phyloP scores from a whole-genome alignment of 2,113 vertebrate species.

The Alexandromys fortis region DNA sequence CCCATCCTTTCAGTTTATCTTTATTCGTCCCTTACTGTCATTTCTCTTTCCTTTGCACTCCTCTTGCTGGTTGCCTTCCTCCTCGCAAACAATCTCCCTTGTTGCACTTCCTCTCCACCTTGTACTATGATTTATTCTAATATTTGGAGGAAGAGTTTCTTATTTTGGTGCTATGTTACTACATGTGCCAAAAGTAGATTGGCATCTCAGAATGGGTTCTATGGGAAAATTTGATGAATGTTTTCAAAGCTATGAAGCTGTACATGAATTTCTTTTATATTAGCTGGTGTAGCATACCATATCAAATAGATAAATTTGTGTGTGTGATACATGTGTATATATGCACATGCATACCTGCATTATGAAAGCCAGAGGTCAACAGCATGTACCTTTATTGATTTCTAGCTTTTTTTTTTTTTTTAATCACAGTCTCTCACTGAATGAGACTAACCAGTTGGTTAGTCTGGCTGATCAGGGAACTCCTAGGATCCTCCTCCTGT shows the following conservation, averaged over 20 bases:
- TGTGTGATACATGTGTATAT: neutral
- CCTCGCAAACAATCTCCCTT: neutral
- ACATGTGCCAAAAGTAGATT: neutral
- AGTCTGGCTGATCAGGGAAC: neutral
- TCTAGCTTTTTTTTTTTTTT: neutral
- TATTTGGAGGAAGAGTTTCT: neutral
- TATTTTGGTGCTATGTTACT: neutral
- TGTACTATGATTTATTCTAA: conserved; percentile 23
- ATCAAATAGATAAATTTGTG: neutral
- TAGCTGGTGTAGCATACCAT: neutral
- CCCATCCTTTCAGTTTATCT: neutral
- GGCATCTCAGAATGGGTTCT: neutral
- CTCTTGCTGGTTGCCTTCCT: neutral
- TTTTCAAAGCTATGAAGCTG: neutral
- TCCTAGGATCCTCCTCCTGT: neutral
- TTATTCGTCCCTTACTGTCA: neutral
- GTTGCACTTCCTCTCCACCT: neutral
- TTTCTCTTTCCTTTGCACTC: neutral
- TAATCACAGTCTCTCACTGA: neutral
- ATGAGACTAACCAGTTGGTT: neutral
- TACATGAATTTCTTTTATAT: neutral
- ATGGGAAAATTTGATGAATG: conserved; percentile 42
- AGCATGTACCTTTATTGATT: neutral
- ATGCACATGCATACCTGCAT: no score
- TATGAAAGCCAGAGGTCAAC: neutral